Conservation (phyloP, 2,888 invertebrate species). For the Sussaba pulchella region DNA sequence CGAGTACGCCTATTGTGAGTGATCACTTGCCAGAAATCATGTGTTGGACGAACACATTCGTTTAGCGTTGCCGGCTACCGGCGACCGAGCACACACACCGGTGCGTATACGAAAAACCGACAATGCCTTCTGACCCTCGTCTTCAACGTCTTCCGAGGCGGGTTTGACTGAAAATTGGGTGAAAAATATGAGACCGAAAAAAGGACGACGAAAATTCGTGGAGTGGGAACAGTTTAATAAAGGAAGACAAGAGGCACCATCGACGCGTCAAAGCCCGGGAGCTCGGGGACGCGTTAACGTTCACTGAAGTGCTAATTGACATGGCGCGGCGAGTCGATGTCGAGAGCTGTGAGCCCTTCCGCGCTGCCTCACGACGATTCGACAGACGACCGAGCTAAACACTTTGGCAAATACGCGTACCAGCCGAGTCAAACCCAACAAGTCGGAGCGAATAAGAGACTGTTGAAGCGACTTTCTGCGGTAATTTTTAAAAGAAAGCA, state of each 20-base stretch:
- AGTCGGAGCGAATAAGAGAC: too few species aligned
- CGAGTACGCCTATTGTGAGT: background rate
- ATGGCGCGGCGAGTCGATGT: constrained; percentile 69
- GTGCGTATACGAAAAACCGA: constrained; percentile 31
- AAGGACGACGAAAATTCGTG: constrained; percentile 13
- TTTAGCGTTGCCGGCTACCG: constrained; percentile 62
- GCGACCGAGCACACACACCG: constrained; percentile 44
- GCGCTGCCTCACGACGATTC: constrained; percentile 69
- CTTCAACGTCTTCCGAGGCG: constrained; percentile 18
- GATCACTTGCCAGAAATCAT: constrained; percentile 26
- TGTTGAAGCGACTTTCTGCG: too few species aligned
- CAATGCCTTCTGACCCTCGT: constrained; percentile 30
- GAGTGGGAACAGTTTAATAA: background rate
- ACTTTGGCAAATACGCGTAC: constrained; percentile 75
- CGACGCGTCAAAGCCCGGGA: constrained; percentile 74
- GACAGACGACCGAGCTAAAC: constrained; percentile 72
- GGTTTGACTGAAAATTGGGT: constrained; percentile 23
- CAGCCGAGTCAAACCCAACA: too few species aligned
- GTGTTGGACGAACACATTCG: constrained; percentile 63
- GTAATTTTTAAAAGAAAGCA: too few species aligned
- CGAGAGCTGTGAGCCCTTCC: constrained; percentile 65
- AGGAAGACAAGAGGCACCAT: constrained; percentile 37
- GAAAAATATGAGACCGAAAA: constrained; percentile 14
- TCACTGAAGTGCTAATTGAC: constrained; percentile 78
- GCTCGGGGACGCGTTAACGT: constrained; percentile 75